Evolutionary conservation across 92 coral and sea anemone species (phyloP).

Genomic region (Umimayanthus kanabou): DNA sequence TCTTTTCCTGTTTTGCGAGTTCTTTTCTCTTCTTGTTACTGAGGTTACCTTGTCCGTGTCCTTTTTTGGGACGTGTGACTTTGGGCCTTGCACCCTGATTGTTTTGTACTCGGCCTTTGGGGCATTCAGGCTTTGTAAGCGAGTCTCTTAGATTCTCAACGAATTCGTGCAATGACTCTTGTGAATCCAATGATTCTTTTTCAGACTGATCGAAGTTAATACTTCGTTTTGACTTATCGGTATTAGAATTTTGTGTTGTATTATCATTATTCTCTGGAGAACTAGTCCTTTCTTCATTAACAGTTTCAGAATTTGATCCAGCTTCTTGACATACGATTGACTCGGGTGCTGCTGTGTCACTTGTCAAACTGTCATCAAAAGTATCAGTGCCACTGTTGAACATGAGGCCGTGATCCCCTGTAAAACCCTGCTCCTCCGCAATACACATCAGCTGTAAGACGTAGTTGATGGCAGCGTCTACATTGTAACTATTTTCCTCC

Average conservation of each 20-base stretch:
- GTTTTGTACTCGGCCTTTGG: background rate
- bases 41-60: slow-evolving; percentile 42
- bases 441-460: slow-evolving; percentile 82
- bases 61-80: slow-evolving; percentile 48
- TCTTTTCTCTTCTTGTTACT: slow-evolving; percentile 91
- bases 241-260: background rate
- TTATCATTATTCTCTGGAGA: background rate
- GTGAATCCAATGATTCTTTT: background rate
- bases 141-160: slow-evolving; percentile 34
- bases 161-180: slow-evolving; percentile 24
- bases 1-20: slow-evolving; percentile 92
- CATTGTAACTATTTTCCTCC: slow-evolving; percentile 68
- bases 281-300: background rate
- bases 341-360: background rate
- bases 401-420: background rate
- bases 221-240: background rate
- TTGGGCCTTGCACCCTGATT: slow-evolving; percentile 82
- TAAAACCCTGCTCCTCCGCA: slow-evolving; percentile 68
- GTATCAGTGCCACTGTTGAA: background rate
- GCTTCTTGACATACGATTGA: background rate
- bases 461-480: slow-evolving; percentile 75
- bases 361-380: background rate
- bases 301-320: background rate
- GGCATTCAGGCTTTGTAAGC: background rate
- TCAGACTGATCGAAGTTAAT: background rate